phyloP scores from a whole-genome alignment of 2,888 invertebrate genomes.

The Halocaridina rubra region DNA sequence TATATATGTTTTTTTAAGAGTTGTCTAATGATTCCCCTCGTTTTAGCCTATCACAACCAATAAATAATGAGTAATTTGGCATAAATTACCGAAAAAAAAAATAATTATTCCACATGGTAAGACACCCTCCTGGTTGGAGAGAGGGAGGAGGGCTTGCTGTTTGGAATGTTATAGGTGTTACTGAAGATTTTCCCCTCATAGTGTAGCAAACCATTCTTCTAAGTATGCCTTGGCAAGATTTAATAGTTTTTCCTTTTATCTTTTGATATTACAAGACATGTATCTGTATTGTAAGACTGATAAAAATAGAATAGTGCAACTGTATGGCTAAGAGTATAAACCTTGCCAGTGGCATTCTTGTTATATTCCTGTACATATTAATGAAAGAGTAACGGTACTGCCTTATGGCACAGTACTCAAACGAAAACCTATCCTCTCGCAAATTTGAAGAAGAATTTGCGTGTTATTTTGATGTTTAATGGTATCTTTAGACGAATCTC shows the following conservation, averaged over 20 bases:
- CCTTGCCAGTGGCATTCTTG: neutral
- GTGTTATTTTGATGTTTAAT: neutral
- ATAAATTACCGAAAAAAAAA: no score
- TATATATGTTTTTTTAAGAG: no score
- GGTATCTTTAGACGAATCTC: neutral
- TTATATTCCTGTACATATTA: neutral
- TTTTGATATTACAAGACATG: no score
- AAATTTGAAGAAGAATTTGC: neutral
- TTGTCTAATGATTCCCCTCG: no score
- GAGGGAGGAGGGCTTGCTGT: slow-evolving; percentile 44
- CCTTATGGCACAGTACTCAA: neutral
- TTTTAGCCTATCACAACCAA: no score
- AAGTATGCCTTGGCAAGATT: no score
- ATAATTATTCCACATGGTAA: neutral
- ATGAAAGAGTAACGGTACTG: neutral
- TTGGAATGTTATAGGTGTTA: neutral
- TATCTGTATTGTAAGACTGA: no score
- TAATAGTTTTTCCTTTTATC: no score
- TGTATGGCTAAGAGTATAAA: no score
- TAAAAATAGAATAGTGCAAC: no score
- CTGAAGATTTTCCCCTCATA: neutral
- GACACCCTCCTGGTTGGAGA: slow-evolving; percentile 45
- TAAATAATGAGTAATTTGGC: no score
- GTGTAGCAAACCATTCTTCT: no score
- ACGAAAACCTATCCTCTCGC: neutral